Percentiles rank a stretch among this genome's conserved stretches.
These are phyloP conservation scores for Entosphenus tridentatus DNA, from an alignment of 2,113 vertebrate species.

Conservation along the genomic window DNA sequence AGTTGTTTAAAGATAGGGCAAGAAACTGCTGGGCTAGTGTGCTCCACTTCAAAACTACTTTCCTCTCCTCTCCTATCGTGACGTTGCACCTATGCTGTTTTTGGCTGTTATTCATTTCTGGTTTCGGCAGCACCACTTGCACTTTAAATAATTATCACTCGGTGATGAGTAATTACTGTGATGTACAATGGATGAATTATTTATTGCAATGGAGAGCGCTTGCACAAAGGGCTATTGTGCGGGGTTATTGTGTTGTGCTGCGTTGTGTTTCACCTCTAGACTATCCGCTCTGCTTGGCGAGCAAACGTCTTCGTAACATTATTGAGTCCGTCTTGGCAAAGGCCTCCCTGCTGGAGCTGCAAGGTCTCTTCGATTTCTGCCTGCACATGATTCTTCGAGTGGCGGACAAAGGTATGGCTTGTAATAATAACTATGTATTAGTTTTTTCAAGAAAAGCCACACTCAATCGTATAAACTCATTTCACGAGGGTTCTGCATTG, in stretches of 20 bases:
- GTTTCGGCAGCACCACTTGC: too few relatives aligned
- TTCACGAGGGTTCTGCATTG: background rate
- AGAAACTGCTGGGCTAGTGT: too few relatives aligned
- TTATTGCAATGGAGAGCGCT: background rate
- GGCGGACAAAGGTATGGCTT: slow-evolving; percentile 39
- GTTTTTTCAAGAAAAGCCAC: background rate
- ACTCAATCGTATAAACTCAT: background rate
- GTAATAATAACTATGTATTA: background rate
- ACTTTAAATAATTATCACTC: background rate
- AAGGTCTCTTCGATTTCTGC: slow-evolving; percentile 74
- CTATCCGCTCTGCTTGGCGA: slow-evolving; percentile 64
- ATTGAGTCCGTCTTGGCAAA: slow-evolving; percentile 39
- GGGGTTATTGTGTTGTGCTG: accelerated
- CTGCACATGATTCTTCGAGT: slow-evolving; percentile 68
- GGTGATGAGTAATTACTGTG: background rate
- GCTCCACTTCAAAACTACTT: too few relatives aligned
- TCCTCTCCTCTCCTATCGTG: too few relatives aligned
- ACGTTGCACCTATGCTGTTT: too few relatives aligned
- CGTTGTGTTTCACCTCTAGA: slow-evolving; percentile 25
- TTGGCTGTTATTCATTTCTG: too few relatives aligned
- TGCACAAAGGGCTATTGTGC: background rate
- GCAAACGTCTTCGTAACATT: slow-evolving; percentile 37
- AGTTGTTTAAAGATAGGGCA: too few relatives aligned
- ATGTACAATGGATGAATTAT: background rate
- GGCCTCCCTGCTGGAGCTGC: slow-evolving; percentile 22